A percentile compares a stretch with the other conserved stretches of the same genome.
These are phyloP conservation scores for Apis mellifera DNA, from an alignment of 1,140 invertebrate genomes.

Conservation along the genomic window DNA sequence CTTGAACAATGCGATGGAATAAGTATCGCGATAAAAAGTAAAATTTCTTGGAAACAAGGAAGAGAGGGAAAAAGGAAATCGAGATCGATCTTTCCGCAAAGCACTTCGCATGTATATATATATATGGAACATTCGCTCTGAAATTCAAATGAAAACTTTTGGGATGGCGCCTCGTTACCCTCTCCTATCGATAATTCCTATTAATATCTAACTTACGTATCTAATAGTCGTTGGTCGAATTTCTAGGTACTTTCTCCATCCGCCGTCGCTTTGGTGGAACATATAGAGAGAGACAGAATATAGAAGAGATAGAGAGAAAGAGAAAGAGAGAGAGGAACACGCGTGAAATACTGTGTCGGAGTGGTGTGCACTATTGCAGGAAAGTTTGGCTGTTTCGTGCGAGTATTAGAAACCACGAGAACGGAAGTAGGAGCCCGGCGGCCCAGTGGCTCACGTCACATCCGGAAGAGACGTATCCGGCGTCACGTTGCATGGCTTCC, in stretches of 20 bases:
- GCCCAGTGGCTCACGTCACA: constrained; percentile 64
- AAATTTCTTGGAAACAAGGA: too few relatives aligned
- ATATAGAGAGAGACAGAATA: not conserved
- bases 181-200: constrained; percentile 19
- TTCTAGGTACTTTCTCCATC: constrained; percentile 50
- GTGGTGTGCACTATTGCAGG: constrained; percentile 63
- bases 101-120: not conserved
- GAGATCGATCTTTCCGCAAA: not conserved
- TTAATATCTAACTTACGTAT: constrained; percentile 44
- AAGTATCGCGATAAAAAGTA: too few relatives aligned
- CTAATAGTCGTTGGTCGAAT: constrained; percentile 49
- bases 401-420: constrained; percentile 70
- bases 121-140: not conserved
- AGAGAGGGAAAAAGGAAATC: too few relatives aligned
- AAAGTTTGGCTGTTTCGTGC: constrained; percentile 70
- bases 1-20: too few relatives aligned
- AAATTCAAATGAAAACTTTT: not conserved
- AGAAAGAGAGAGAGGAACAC: constrained; percentile 34
- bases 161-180: not conserved
- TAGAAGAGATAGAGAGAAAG: not conserved
- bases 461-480: constrained; percentile 71
- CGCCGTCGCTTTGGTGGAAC: constrained; percentile 20
- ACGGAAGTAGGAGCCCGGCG: constrained; percentile 66
- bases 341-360: constrained; percentile 71
- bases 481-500: constrained; percentile 80